These are phyloP conservation scores for Flexamia atlantica DNA, from an alignment of 2,888 invertebrate species.

Conservation along the genomic window DNA sequence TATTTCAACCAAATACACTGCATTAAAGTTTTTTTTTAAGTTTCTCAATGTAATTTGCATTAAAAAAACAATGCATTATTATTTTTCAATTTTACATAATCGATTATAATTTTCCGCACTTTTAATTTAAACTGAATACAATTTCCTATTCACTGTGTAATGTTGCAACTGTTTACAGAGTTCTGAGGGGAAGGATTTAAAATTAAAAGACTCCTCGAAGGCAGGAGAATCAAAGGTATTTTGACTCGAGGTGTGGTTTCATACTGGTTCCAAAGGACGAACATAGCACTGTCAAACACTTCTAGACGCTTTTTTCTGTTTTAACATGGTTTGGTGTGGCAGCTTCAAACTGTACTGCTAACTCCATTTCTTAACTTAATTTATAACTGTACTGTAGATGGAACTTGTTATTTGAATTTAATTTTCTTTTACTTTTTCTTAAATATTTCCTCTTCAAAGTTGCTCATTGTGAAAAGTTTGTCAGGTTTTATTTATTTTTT, in stretches of 20 bases:
- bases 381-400: background rate
- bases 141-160: background rate
- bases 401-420: background rate
- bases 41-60: no score
- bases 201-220: constrained; percentile 33
- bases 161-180: constrained; percentile 13
- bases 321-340: constrained; percentile 45
- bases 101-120: background rate
- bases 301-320: constrained; percentile 36
- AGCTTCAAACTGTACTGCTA: background rate
- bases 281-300: constrained; percentile 25
- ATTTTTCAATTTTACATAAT: no score
- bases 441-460: no score
- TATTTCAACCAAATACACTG: no score
- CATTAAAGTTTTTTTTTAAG: no score
- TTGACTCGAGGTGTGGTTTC: background rate
- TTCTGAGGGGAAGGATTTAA: constrained; percentile 22
- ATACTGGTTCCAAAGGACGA: constrained; percentile 37
- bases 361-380: background rate
- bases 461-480: no score
- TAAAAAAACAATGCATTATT: no score
- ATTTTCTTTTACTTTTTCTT: background rate
- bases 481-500: no score
- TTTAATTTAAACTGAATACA: background rate
- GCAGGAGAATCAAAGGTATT: constrained; percentile 21